These are phyloP conservation scores for Notodonta ziczac DNA, from an alignment of 2,888 invertebrate genomes.

Conservation along the genomic window DNA sequence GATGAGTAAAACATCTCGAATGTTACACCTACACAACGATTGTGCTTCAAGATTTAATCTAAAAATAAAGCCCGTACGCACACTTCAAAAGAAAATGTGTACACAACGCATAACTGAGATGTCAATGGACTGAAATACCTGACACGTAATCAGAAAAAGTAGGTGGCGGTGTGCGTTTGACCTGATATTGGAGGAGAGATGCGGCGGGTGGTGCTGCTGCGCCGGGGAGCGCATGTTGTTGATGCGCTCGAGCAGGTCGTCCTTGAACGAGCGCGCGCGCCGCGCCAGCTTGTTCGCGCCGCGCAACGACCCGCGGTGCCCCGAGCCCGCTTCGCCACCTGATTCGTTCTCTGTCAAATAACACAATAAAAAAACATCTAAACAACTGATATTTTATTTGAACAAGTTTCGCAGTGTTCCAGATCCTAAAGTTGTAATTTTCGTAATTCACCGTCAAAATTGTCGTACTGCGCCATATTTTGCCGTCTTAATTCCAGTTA, in stretches of 20 bases:
- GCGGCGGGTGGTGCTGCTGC: conserved; percentile 81
- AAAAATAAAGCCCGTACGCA: background rate
- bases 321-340: conserved; percentile 85
- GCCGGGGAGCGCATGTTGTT: conserved; percentile 94
- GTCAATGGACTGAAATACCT: conserved; percentile 4
- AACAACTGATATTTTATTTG: conserved; percentile 3
- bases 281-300: conserved; percentile 93
- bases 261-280: conserved; percentile 95
- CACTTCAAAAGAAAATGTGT: background rate
- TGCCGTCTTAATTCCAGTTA: too few species aligned
- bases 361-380: conserved; percentile 26
- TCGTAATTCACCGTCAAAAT: too few species aligned
- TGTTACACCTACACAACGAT: background rate
- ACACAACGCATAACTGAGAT: conserved; percentile 1
- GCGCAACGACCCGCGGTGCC: conserved; percentile 90
- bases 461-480: too few species aligned
- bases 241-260: conserved; percentile 95
- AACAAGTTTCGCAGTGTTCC: too few species aligned
- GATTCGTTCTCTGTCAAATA: conserved; percentile 73
- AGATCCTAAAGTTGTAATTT: too few species aligned
- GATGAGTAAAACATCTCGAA: too few species aligned
- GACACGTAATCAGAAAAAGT: background rate
- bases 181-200: conserved; percentile 78
- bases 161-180: conserved; percentile 29
- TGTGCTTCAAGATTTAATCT: background rate